Evolutionary conservation across 2,888 invertebrate species (phyloP), one percentile per base, ranked within the genome.

Genomic region (Cosmia trapezina): DNA sequence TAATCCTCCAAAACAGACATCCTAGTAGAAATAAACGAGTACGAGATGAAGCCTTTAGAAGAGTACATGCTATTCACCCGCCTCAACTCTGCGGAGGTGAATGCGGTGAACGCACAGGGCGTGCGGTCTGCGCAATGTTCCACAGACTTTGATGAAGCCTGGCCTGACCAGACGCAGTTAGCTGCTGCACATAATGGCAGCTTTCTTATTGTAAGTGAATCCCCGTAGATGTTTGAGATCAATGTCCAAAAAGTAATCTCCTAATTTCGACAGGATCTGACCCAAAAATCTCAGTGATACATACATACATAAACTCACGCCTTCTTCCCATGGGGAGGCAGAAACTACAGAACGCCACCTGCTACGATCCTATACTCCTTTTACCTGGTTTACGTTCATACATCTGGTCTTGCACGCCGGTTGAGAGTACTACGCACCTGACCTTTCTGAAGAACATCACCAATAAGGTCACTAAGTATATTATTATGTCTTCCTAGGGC

Each of bases 21-120:
- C 62, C 97, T 98, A 83, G 97, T 99, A 76, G 97, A 98, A 94
- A 97, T 99, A 76, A 98, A 98, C 90, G 97, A 97, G 47, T 97
- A 97, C 83, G 96, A 96, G 72, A 98, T 99, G 98, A 98, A 98
- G 88, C 98, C 99, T 0, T 93, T 99, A 63, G 98, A 98, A 92
- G 98, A 98, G 89, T 98, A 98, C 92, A 98, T 98, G 98, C 94
- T 98, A n/a, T 98, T 98, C 91, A 98, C 98, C 6, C 98, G 98
- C 86, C 97, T 97, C 19, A 98, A 98, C 70, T 97, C 98, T 37
- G 98, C 98, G 90, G 98, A 98, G 83, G 98, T 98, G 37, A 97
- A 98, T 73, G 98, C 98, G n/a, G 98, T 98, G 17, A 98, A 98
- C 90, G 97, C 98, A 1, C 98, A 98, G 86, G 98, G 98, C 0